Percentiles rank a stretch among this genome's conserved stretches.
Evolutionary conservation across 2,888 invertebrate species (phyloP).

Genomic region (Drosophila differens): DNA sequence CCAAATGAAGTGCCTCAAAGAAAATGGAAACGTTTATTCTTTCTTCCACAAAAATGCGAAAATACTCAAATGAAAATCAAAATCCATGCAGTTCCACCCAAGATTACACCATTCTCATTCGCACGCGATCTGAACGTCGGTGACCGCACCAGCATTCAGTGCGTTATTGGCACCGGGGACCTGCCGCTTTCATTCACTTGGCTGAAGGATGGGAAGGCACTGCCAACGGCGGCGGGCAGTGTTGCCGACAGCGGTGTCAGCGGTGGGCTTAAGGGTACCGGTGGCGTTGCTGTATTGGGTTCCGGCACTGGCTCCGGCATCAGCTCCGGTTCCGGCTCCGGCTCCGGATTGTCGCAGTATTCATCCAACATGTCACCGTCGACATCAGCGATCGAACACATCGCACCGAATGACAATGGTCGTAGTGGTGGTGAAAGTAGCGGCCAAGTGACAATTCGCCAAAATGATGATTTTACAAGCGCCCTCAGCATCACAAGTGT

Average conservation of each 20-base stretch:
- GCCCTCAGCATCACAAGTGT: constrained; percentile 87
- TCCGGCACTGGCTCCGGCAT: constrained; percentile 44
- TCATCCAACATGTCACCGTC: constrained; percentile 48
- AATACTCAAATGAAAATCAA: constrained; percentile 9
- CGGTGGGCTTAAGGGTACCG: constrained; percentile 82
- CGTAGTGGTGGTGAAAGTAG: constrained; percentile 83
- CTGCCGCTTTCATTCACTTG: constrained; percentile 88
- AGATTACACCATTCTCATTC: constrained; percentile 89
- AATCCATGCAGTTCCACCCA: constrained; percentile 87
- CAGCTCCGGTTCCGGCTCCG: constrained; percentile 41
- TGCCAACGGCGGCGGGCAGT: constrained; percentile 79
- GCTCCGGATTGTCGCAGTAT: constrained; percentile 41
- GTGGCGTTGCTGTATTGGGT: constrained; percentile 75
- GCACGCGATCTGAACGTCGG: constrained; percentile 88
- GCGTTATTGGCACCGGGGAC: constrained; percentile 88
- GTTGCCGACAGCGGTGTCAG: constrained; percentile 64
- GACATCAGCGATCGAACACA: constrained; percentile 38
- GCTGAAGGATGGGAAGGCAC: constrained; percentile 87
- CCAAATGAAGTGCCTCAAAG: neutral
- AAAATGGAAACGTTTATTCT: constrained; percentile 2
- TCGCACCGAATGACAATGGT: constrained; percentile 80
- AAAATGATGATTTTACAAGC: constrained; percentile 88
- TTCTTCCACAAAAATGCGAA: constrained; percentile 17
- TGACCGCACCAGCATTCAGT: constrained; percentile 88
- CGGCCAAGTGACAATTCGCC: constrained; percentile 87